phyloP scores from a whole-genome alignment of 2,797 vertebrate species.

The Miichthys miiuy region DNA sequence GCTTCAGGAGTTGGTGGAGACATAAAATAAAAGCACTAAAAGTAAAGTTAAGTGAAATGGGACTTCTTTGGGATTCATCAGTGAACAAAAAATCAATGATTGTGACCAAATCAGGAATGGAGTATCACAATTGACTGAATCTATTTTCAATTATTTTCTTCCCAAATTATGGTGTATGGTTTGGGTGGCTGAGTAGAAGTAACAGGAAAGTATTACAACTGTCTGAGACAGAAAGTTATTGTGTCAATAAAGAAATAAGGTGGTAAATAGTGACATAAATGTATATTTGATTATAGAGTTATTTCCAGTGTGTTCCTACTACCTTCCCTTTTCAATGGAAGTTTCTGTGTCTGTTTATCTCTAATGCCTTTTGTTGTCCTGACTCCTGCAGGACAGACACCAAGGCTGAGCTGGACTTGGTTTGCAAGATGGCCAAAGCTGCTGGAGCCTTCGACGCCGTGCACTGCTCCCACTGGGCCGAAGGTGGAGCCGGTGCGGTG shows the following conservation, averaged over 20 bases:
- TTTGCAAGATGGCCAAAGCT: constrained; percentile 88
- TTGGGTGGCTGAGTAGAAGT: neutral
- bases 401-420: constrained; percentile 89
- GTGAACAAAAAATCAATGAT: neutral
- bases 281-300: too few relatives aligned
- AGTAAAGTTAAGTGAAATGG: neutral
- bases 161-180: neutral
- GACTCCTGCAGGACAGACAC: constrained; percentile 90
- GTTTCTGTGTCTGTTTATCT: neutral
- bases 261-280: too few relatives aligned
- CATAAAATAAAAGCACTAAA: neutral
- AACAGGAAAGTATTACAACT: neutral
- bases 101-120: neutral
- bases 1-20: too few relatives aligned
- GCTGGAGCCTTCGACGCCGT: constrained; percentile 94
- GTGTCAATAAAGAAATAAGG: too few relatives aligned
- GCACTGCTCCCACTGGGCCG: constrained; percentile 94
- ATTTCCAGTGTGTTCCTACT: neutral
- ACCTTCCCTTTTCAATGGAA: neutral
- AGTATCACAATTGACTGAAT: neutral
- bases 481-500: constrained; percentile 92
- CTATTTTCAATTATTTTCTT: neutral
- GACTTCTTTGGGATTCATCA: too few relatives aligned
- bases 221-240: too few relatives aligned
- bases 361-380: neutral